phyloP scores from a whole-genome alignment of 2,797 vertebrate species.

The Oreochromis grahami region DNA sequence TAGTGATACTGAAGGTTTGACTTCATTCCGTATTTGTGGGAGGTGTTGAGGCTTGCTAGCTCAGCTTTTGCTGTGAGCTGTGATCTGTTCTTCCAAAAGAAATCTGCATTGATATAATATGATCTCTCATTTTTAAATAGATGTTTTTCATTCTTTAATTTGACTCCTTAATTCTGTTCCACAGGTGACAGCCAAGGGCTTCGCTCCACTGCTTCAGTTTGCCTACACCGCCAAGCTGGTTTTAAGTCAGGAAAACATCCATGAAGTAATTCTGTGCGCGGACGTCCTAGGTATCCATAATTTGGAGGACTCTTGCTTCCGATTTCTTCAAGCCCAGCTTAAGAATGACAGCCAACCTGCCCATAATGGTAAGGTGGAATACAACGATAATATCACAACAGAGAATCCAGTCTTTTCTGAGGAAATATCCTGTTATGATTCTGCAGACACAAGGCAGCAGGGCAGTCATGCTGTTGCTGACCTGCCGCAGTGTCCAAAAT shows the following conservation, averaged over 20 bases:
- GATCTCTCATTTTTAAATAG: not conserved
- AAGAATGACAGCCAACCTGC: slow-evolving; percentile 82
- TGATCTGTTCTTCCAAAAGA: not conserved
- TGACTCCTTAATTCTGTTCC: not conserved
- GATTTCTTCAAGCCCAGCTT: slow-evolving; percentile 89
- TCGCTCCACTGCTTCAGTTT: slow-evolving; percentile 92
- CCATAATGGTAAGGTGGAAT: slow-evolving; percentile 70
- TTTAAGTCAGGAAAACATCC: slow-evolving; percentile 91
- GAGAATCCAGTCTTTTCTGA: slow-evolving; percentile 61
- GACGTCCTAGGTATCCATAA: slow-evolving; percentile 93
- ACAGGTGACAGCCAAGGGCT: slow-evolving; percentile 93
- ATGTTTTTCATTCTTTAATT: not conserved
- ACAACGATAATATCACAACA: slow-evolving; percentile 62
- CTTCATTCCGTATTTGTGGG: not conserved
- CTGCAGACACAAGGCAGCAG: slow-evolving; percentile 71
- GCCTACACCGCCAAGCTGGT: slow-evolving; percentile 96
- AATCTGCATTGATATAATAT: not conserved
- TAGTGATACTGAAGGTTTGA: not conserved
- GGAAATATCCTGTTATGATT: slow-evolving; percentile 28
- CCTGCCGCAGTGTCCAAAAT: slow-evolving; percentile 84
- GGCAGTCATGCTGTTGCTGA: slow-evolving; percentile 49
- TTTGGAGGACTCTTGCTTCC: slow-evolving; percentile 94
- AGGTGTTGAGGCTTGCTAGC: not conserved
- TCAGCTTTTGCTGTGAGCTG: not conserved
- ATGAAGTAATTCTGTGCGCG: slow-evolving; percentile 91